Base-by-base conservation (phyloP, 2,113 vertebrate genomes). In the Hyla sarda region DNA sequence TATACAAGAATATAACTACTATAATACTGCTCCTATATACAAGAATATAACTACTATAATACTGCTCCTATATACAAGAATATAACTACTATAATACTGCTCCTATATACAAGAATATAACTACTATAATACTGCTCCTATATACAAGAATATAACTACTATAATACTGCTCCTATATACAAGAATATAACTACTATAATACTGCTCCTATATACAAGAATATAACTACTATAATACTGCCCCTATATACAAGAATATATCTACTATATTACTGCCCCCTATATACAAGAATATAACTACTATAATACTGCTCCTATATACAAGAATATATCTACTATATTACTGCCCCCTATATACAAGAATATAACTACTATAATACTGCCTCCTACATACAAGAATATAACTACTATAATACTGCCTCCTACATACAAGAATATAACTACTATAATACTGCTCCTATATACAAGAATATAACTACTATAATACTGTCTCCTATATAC, bases 171-270 rank as follows among this genome's bases (percentile, higher is more conserved):
- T 17, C 62, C 62, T 67, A 67, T 67, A 25, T 32, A 67, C 62
- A 67, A 12, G 58, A 60, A 67, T 32, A 67, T 30, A 67, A 30
- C 62, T 67, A 67, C 62, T 67, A 67, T 67, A 67, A 67, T 67
- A 67, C 62, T 67, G 28, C 62, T 6, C 62, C 62, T 67, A 30
- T 67, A 25, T 32, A 67, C 62, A 67, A 17, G 62, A 67, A 25
- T 62, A 62, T 62, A 62, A 67, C 62, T 67, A 67, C 62, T 67
- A 67, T 67, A 67, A 67, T 67, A 67, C 62, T 67, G 62, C 62
- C 6, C 62, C 62, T 67, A 30, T 67, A 25, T 32, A 67, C 62
- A 67, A 32, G 62, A 67, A 67, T 32, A 67, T 30, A 67, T 5
- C 41, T 41, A 41, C 41, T 41, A 41, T 41, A 41, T 5, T 41